Evolutionary conservation across 2,888 invertebrate species (phyloP), one percentile per base, ranked within the genome.

Genomic region (Nomada fucata): DNA sequence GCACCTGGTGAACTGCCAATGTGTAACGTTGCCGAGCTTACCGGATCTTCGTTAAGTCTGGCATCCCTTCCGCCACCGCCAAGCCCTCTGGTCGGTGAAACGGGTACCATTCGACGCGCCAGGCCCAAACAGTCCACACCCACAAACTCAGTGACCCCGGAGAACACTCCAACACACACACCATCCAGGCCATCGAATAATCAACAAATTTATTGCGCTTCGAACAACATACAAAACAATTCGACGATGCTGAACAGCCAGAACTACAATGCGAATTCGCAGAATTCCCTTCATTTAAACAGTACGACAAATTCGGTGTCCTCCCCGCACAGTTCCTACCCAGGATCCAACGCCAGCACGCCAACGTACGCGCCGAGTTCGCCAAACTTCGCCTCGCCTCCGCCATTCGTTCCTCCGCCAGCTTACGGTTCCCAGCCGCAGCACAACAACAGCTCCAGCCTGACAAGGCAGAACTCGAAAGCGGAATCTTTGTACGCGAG

Each of bases 41-140:
- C 95, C 15, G 97, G 97, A 5, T 97, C 97, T 9, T 96, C 96
- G 90, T 93, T 97, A 47, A 96, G 96, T 64, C 91, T 96, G 79
- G 95, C 95, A 88, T 97, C 97, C 60, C 93, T 97, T 55, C 97
- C 97, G 10, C 97, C 97, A 11, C 97, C 97, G 0, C 97, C 97
- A 2, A 95, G 95, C 18, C 95, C 94, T 87, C 94, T 95, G 85
- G 92, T 93, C 29, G 94, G 95, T 7, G 93, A 93, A 76, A 93
- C 93, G 3, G 94, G 94, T 44, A 95, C 94, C 11, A 93, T 94
- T 61, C 92, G 94, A 68, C 93, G 94, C 23, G 92, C 93, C 57
- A 92, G 94, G 72, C 94, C 94, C 53, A 94, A 94, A 55, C 91
- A 93, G 20, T 61, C 85, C 3, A 85, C 85, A 5, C 50, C 94